Conservation (phyloP, 2,888 invertebrate genomes). For the Strigamia transsilvanica region DNA sequence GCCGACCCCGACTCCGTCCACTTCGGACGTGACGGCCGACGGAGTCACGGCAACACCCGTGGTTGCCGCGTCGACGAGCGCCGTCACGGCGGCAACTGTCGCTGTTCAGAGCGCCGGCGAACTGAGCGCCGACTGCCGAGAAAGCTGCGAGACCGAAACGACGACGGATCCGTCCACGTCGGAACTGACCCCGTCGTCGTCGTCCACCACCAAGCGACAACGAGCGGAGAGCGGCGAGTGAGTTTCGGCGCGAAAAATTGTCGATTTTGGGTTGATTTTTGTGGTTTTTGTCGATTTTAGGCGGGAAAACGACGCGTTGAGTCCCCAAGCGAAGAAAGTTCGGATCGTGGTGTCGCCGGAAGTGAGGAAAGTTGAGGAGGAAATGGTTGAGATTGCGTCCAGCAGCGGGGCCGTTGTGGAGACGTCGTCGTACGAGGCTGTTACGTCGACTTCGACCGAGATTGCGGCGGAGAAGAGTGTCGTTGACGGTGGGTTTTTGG, state of each 20-base stretch:
- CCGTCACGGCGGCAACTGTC: neutral
- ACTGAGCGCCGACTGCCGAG: neutral
- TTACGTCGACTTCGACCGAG: neutral
- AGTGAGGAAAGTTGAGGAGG: neutral
- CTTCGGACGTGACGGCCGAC: slow-evolving; percentile 55
- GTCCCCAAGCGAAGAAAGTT: neutral
- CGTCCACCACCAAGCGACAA: neutral
- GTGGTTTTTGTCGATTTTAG: neutral
- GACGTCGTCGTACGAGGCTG: neutral
- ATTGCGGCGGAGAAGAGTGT: neutral
- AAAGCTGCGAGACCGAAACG: neutral
- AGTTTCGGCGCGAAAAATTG: neutral
- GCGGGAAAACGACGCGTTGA: neutral
- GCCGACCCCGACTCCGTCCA: slow-evolving; percentile 25
- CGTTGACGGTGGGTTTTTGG: neutral
- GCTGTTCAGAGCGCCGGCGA: neutral
- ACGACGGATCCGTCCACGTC: neutral
- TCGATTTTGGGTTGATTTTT: neutral
- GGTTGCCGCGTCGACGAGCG: neutral
- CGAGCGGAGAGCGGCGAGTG: neutral
- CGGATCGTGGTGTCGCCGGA: neutral
- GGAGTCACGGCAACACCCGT: slow-evolving; percentile 57
- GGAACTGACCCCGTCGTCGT: neutral
- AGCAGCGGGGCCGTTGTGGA: neutral
- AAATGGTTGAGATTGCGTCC: neutral